A percentile compares a stretch with the other conserved stretches of the same genome.
Evolutionary conservation across 2,797 vertebrate genomes (phyloP).

Genomic region (Parauchenoglanis punctatus): DNA sequence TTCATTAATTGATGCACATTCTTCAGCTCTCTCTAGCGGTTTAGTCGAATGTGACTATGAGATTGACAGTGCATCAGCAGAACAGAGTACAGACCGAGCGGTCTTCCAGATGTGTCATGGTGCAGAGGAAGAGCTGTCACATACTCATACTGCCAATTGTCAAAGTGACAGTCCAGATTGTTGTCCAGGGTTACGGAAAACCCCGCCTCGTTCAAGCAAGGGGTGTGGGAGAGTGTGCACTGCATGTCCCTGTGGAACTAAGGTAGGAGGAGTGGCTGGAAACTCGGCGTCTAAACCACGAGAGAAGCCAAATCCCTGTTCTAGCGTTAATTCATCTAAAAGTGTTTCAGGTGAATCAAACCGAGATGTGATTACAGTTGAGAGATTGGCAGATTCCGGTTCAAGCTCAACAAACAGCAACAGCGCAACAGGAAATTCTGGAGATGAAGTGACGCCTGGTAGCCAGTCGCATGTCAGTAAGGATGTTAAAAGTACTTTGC

Average conservation of each 20-base stretch:
- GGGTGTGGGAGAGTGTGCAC: constrained; percentile 48
- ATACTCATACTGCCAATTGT: background rate
- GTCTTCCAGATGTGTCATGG: background rate
- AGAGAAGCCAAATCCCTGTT: constrained; percentile 7
- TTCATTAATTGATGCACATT: background rate
- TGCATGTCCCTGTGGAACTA: constrained; percentile 68
- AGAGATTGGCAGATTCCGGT: background rate
- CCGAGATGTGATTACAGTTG: background rate
- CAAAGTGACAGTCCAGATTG: background rate
- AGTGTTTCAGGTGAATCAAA: background rate
- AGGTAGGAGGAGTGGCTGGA: constrained; percentile 21
- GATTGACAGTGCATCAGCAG: constrained; percentile 43
- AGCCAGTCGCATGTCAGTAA: background rate
- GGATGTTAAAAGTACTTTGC: background rate
- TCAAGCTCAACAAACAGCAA: background rate
- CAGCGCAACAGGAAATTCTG: background rate
- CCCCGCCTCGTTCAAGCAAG: constrained; percentile 22
- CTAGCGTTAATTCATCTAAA: background rate
- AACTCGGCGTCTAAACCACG: constrained; percentile 35
- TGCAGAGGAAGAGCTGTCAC: background rate
- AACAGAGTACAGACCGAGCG: background rate
- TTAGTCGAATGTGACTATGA: constrained; percentile 51
- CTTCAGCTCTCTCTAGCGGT: background rate
- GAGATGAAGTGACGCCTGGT: background rate
- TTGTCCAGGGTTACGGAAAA: constrained; percentile 38